These are phyloP conservation scores for Ferrisia virgata DNA, from an alignment of 2,888 invertebrate species.

Conservation along the genomic window DNA sequence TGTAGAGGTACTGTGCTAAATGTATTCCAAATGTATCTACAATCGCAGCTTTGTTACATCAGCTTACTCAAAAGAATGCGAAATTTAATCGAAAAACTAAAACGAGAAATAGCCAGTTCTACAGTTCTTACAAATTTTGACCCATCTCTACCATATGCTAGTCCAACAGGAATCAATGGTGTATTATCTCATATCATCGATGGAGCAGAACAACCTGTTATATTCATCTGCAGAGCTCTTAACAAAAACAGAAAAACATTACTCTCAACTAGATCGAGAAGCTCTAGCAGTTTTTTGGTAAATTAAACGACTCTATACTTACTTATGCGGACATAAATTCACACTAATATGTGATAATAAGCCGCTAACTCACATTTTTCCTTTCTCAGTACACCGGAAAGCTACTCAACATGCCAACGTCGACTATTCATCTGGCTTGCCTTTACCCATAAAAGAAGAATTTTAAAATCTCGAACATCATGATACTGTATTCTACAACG, in stretches of 20 bases:
- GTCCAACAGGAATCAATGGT: slow-evolving; percentile 46
- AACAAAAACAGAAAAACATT: slow-evolving; percentile 42
- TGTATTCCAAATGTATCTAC: slow-evolving; percentile 17
- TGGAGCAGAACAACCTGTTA: slow-evolving; percentile 46
- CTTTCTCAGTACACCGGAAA: slow-evolving; percentile 44
- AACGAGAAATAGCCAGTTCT: too few species aligned
- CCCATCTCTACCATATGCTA: slow-evolving; percentile 46
- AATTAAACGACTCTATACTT: neutral
- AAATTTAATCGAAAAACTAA: too few species aligned
- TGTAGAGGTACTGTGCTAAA: slow-evolving; percentile 17
- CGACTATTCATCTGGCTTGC: slow-evolving; percentile 46
- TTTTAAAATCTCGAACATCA: too few species aligned
- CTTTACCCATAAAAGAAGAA: neutral
- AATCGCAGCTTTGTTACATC: slow-evolving; percentile 14
- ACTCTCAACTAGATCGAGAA: slow-evolving; percentile 48
- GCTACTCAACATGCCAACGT: slow-evolving; percentile 47
- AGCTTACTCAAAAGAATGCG: neutral
- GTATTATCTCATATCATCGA: slow-evolving; percentile 46
- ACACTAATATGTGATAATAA: neutral
- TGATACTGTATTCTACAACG: too few species aligned
- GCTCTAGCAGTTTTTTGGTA: slow-evolving; percentile 46
- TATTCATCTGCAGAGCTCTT: slow-evolving; percentile 47
- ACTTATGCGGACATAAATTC: neutral
- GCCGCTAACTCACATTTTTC: slow-evolving; percentile 2
- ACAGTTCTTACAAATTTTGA: slow-evolving; percentile 39